Conservation (phyloP, 2,888 invertebrate species). For the Caenorhabditis zanzibari region DNA sequence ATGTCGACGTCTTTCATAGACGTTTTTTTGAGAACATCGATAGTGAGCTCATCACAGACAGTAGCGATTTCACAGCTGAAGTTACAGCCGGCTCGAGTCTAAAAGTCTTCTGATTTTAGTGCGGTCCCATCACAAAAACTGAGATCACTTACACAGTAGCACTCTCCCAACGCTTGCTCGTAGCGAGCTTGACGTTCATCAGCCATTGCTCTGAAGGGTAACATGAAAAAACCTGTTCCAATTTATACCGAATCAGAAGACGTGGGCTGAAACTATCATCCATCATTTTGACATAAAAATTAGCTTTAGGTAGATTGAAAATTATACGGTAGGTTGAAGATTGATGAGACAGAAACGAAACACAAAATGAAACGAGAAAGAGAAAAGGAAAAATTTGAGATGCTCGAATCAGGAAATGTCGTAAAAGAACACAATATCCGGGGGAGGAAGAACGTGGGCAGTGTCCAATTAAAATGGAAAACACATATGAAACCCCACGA, state of each 20-base stretch:
- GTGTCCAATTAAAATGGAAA: constrained; percentile 23
- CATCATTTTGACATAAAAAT: neutral
- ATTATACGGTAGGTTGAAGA: neutral
- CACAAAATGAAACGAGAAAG: neutral
- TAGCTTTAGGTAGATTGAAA: neutral
- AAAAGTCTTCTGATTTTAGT: neutral
- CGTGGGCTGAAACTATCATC: neutral
- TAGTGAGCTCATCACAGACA: constrained; percentile 17
- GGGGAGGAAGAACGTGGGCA: constrained; percentile 22
- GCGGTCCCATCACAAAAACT: no score
- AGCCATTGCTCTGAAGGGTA: neutral
- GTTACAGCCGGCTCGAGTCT: constrained; percentile 25
- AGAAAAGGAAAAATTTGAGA: neutral
- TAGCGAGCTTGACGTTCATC: neutral
- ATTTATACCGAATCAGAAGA: neutral
- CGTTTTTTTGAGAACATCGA: constrained; percentile 7
- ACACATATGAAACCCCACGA: neutral
- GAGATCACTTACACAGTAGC: constrained; percentile 54
- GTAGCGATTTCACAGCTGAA: constrained; percentile 15
- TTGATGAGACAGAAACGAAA: constrained; percentile 14
- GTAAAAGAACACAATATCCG: neutral
- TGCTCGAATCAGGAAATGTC: constrained; percentile 9
- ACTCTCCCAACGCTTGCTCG: neutral
- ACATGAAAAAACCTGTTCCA: no score
- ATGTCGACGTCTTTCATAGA: constrained; percentile 36